phyloP scores from a whole-genome alignment of 1,140 invertebrate genomes.

The Calephelis virginiensis region DNA sequence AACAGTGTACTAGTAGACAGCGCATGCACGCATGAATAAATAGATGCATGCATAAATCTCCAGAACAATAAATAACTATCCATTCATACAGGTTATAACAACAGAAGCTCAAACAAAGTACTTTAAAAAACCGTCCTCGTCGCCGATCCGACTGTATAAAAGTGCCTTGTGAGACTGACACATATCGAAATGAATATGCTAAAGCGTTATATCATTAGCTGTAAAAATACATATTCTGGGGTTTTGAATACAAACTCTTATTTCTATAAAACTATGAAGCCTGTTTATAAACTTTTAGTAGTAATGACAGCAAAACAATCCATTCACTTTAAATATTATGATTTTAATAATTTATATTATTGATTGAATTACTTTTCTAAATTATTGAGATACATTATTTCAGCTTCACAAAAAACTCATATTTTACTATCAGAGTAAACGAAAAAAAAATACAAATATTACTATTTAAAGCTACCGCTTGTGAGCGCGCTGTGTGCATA shows the following conservation, averaged over 20 bases:
- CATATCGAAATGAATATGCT: not conserved
- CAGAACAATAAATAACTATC: too few species aligned
- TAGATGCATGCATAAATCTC: too few species aligned
- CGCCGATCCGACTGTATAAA: conserved; percentile 1
- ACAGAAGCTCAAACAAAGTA: too few species aligned
- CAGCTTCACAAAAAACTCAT: conserved; percentile 38
- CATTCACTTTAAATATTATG: conserved; percentile 1
- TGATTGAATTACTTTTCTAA: conserved; percentile 22
- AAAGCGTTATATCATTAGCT: conserved; percentile 8
- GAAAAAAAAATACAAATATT: conserved; percentile 29
- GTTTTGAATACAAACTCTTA: conserved; percentile 13
- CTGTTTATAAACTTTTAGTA: conserved; percentile 8
- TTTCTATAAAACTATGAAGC: conserved; percentile 9
- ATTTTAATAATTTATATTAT: conserved; percentile 25
- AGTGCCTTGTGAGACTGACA: not conserved
- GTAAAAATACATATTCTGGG: conserved; percentile 13
- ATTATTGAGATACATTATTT: conserved; percentile 15
- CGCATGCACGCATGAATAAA: too few species aligned
- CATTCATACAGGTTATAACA: too few species aligned
- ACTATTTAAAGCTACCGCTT: conserved; percentile 26
- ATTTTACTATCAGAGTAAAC: conserved; percentile 9
- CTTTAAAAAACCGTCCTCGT: not conserved
- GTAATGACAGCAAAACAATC: conserved; percentile 13
- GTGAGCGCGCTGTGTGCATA: conserved; percentile 18
- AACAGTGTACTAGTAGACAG: too few species aligned